Conservation (phyloP, 2,888 invertebrate genomes). For the Nudaria mundana region DNA sequence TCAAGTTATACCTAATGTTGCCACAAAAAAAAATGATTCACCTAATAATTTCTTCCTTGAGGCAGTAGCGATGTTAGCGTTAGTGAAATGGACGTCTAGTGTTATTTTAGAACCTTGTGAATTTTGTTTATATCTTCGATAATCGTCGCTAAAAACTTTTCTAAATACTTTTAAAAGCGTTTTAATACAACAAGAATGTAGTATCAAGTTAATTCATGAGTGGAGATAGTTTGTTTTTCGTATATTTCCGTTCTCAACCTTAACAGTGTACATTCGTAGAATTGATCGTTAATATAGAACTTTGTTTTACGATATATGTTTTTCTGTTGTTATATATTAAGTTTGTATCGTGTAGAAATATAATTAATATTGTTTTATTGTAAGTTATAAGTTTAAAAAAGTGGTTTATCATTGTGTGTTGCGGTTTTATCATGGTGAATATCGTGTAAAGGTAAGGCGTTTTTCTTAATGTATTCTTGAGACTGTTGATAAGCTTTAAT, state of each 20-base stretch:
- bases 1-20: slow-evolving; percentile 53
- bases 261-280: slow-evolving; percentile 37
- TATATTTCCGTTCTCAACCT: slow-evolving; percentile 49
- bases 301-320: slow-evolving; percentile 33
- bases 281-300: slow-evolving; percentile 35
- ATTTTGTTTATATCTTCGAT: slow-evolving; percentile 78
- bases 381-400: slow-evolving; percentile 36
- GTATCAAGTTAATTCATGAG: slow-evolving; percentile 60
- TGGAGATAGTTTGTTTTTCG: slow-evolving; percentile 56
- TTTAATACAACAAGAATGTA: slow-evolving; percentile 61
- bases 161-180: slow-evolving; percentile 68
- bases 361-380: slow-evolving; percentile 30
- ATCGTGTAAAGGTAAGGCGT: slow-evolving; percentile 39
- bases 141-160: slow-evolving; percentile 77
- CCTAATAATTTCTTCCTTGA: slow-evolving; percentile 65
- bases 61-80: slow-evolving; percentile 75
- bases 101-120: slow-evolving; percentile 59
- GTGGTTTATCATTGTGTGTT: slow-evolving; percentile 30
- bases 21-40: slow-evolving; percentile 58
- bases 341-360: slow-evolving; percentile 37
- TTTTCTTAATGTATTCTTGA: slow-evolving; percentile 32
- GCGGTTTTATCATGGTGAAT: slow-evolving; percentile 46
- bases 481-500: slow-evolving; percentile 26
- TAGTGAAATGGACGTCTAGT: slow-evolving; percentile 74
- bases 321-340: slow-evolving; percentile 37